Conservation (phyloP, 1,140 invertebrate genomes). For the Drosophila melanica region DNA sequence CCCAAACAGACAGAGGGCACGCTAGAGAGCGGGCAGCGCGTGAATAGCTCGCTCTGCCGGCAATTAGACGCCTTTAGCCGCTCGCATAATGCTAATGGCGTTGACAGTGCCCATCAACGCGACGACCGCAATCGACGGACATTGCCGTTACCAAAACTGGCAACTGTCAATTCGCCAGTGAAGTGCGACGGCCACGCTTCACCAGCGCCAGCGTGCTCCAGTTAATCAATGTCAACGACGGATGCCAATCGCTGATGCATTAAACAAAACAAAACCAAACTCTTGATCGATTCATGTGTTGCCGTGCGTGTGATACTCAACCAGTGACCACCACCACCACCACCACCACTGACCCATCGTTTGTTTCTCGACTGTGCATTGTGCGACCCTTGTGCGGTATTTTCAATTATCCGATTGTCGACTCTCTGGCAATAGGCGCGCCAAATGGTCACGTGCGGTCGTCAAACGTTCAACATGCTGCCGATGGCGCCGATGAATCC, state of each 20-base stretch:
- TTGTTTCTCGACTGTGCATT: background rate
- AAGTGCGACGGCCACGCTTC: constrained; percentile 78
- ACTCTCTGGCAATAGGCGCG: constrained; percentile 23
- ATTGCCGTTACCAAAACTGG: background rate
- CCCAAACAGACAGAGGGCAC: constrained; percentile 19
- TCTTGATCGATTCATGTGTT: constrained; percentile 19
- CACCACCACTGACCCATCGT: constrained; percentile 28
- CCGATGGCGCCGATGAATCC: constrained; percentile 83
- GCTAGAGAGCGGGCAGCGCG: background rate
- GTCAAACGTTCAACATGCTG: constrained; percentile 82
- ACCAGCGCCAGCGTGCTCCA: constrained; percentile 52
- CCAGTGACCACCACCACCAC: constrained; percentile 40
- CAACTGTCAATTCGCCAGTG: constrained; percentile 61
- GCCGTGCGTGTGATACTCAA: constrained; percentile 27
- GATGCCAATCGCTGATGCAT: constrained; percentile 74
- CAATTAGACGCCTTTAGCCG: constrained; percentile 81
- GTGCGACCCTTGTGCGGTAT: constrained; percentile 25
- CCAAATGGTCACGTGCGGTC: constrained; percentile 84
- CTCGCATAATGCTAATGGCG: constrained; percentile 82
- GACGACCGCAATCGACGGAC: constrained; percentile 62
- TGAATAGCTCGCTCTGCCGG: constrained; percentile 25
- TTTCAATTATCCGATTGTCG: constrained; percentile 46
- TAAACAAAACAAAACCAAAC: constrained; percentile 49
- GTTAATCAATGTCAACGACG: constrained; percentile 76
- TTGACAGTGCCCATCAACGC: constrained; percentile 77